phyloP scores from a whole-genome alignment of 2,113 vertebrate genomes.

The Xyrauchen texanus region DNA sequence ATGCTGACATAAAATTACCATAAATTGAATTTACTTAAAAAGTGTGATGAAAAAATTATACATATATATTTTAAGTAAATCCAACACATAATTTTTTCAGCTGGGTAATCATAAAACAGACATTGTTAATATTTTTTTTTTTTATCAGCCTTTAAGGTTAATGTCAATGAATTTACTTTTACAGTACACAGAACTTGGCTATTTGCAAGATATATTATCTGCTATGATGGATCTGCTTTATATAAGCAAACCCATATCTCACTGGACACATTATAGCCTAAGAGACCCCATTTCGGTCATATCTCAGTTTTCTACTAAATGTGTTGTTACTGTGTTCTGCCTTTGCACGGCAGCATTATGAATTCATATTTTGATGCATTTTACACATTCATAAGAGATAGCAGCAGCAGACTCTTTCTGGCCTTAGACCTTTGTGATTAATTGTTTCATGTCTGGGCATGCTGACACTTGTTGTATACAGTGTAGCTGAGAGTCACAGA shows the following conservation, averaged over 20 bases:
- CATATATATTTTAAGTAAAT: no score
- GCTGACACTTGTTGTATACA: constrained; percentile 25
- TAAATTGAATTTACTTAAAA: no score
- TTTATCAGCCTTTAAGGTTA: background rate
- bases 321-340: no score
- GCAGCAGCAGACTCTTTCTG: background rate
- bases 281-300: no score
- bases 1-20: no score
- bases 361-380: background rate
- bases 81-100: no score
- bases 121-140: no score
- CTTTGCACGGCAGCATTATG: background rate
- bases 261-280: no score
- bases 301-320: no score
- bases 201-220: no score
- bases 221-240: background rate
- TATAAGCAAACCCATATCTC: no score
- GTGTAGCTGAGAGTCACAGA: background rate
- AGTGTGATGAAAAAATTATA: no score
- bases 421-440: background rate
- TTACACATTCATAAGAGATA: background rate
- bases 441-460: constrained; percentile 55
- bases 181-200: background rate
- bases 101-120: background rate
- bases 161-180: background rate